Percentiles rank a stretch among this genome's conserved stretches.
phyloP scores from a whole-genome alignment of 2,888 invertebrate genomes.

The Nephrotoma appendiculata region DNA sequence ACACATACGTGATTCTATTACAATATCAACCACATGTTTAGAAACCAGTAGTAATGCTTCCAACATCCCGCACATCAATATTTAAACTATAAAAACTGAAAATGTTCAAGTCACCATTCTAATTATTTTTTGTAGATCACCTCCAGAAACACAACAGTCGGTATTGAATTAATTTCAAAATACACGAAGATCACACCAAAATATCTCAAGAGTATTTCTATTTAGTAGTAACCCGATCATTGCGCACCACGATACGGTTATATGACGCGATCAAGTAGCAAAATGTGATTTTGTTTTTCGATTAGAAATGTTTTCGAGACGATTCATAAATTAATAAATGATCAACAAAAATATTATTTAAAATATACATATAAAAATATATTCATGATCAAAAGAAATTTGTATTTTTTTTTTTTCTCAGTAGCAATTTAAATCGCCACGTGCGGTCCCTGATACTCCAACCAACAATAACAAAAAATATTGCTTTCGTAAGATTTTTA shows the following conservation, averaged over 20 bases:
- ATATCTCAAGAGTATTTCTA: neutral
- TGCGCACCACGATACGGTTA: neutral
- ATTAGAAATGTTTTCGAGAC: neutral
- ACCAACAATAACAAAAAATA: neutral
- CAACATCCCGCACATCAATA: neutral
- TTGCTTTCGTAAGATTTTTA: neutral
- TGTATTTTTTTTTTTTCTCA: neutral
- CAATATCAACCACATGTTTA: neutral
- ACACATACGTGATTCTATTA: neutral
- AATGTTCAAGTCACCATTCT: neutral
- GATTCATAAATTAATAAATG: neutral
- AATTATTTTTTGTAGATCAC: neutral
- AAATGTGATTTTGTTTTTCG: neutral
- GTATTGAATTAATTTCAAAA: neutral
- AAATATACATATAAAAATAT: neutral
- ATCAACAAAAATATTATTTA: neutral
- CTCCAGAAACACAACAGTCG: neutral
- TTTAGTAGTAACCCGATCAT: neutral
- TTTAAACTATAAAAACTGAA: neutral
- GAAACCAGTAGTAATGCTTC: neutral
- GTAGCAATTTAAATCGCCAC: constrained; percentile 3
- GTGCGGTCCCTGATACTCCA: neutral
- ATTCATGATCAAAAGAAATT: neutral
- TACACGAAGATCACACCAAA: neutral
- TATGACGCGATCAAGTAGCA: neutral